phyloP scores from a whole-genome alignment of 2,888 invertebrate genomes.

The Heliothis peltigera region DNA sequence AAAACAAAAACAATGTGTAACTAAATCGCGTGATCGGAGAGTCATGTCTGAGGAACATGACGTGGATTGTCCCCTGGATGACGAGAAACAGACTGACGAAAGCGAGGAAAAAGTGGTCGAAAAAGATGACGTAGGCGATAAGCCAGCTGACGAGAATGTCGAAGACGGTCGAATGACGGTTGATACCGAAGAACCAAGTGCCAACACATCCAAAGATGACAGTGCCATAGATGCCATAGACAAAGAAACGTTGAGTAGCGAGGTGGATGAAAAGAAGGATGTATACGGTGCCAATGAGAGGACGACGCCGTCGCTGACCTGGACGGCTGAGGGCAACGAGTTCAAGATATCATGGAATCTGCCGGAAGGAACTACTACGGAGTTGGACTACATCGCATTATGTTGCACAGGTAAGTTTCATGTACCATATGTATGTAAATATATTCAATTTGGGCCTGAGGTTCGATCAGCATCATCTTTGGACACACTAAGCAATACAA shows the following conservation, averaged over 20 bases:
- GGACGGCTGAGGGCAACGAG: slow-evolving; percentile 82
- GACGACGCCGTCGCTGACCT: slow-evolving; percentile 67
- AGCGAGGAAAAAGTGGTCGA: slow-evolving; percentile 56
- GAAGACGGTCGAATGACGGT: slow-evolving; percentile 46
- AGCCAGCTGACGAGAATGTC: slow-evolving; percentile 40
- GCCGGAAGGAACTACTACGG: slow-evolving; percentile 76
- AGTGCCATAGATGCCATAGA: slow-evolving; percentile 78
- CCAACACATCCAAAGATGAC: slow-evolving; percentile 73
- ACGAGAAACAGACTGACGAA: slow-evolving; percentile 65
- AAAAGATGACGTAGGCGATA: slow-evolving; percentile 14
- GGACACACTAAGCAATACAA: too few relatives aligned
- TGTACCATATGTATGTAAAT: background rate
- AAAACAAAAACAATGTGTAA: slow-evolving; percentile 55
- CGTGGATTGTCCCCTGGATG: slow-evolving; percentile 71
- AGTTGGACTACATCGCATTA: slow-evolving; percentile 88
- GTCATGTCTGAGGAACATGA: slow-evolving; percentile 86
- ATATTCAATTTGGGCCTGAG: background rate
- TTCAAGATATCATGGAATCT: slow-evolving; percentile 86
- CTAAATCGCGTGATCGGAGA: slow-evolving; percentile 59
- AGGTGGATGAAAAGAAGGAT: slow-evolving; percentile 56
- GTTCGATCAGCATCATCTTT: too few relatives aligned
- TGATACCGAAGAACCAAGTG: slow-evolving; percentile 71
- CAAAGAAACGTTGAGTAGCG: slow-evolving; percentile 64
- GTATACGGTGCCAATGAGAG: slow-evolving; percentile 59
- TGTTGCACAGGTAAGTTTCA: slow-evolving; percentile 87